A percentile compares a stretch with the other conserved stretches of the same genome.
Evolutionary conservation across 1,140 invertebrate genomes (phyloP).

Genomic region (Atopsyche davidsoni): DNA sequence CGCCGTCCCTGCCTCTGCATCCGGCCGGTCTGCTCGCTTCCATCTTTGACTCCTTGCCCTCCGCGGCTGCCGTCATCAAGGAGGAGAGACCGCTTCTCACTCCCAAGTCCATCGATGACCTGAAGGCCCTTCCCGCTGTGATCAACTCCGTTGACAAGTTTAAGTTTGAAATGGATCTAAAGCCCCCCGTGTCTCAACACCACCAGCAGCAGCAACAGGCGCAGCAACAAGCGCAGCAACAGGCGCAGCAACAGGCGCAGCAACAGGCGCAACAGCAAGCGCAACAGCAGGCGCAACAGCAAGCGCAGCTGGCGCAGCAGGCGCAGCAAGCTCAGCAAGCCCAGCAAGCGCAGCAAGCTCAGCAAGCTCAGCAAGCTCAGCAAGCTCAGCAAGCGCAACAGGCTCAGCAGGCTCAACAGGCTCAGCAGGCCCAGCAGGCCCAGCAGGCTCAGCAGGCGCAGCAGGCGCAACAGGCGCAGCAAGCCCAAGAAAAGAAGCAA

Average conservation of each 20-base stretch:
- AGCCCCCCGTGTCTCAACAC: conserved; percentile 40
- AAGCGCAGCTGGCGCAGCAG: conserved; percentile 6
- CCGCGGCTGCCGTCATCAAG: conserved; percentile 43
- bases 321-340: neutral
- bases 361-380: conserved; percentile 12
- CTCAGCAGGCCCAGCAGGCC: too few relatives aligned
- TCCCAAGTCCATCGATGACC: conserved; percentile 56
- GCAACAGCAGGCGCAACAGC: conserved; percentile 5
- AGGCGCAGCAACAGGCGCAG: conserved; percentile 37
- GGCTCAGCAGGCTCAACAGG: neutral
- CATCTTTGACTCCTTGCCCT: conserved; percentile 59
- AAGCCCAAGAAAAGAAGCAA: conserved; percentile 34
- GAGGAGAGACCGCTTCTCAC: conserved; percentile 52
- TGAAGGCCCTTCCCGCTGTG: conserved; percentile 50
- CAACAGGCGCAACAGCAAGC: conserved; percentile 10
- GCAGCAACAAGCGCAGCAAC: conserved; percentile 28
- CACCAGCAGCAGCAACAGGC: conserved; percentile 37
- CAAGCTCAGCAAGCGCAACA: too few relatives aligned
- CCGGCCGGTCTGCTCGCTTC: conserved; percentile 45
- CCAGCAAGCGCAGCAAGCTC: too few relatives aligned
- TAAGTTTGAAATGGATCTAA: conserved; percentile 40
- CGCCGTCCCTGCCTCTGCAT: conserved; percentile 47
- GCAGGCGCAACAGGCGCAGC: conserved; percentile 9
- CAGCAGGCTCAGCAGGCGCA: neutral
- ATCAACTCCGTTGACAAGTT: conserved; percentile 41